A percentile compares a stretch with the other conserved stretches of the same genome.
Evolutionary conservation across 2,888 invertebrate genomes (phyloP).

Genomic region (Hemicrepidius hirtus): DNA sequence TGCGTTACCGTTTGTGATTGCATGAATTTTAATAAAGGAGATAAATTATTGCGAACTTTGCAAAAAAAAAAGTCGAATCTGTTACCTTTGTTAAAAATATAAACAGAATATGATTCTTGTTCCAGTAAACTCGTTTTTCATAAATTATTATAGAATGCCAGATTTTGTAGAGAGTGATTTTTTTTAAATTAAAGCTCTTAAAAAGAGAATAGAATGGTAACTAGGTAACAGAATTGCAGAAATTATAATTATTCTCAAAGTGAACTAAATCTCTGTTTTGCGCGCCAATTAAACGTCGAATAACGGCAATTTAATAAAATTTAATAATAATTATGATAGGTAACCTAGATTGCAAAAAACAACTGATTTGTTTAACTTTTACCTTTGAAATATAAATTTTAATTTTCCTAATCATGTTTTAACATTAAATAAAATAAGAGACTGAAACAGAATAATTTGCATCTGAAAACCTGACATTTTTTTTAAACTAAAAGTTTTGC

Average conservation of each 20-base stretch:
- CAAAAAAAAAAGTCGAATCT: too few species aligned
- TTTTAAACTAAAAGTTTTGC: too few species aligned
- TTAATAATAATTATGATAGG: slow-evolving; percentile 7
- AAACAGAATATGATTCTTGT: too few species aligned
- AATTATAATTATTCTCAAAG: slow-evolving; percentile 1
- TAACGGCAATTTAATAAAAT: slow-evolving; percentile 22
- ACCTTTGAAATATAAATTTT: not conserved
- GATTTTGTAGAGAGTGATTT: slow-evolving; percentile 4
- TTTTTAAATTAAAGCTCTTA: not conserved
- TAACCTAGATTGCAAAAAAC: slow-evolving; percentile 20
- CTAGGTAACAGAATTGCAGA: slow-evolving; percentile 1
- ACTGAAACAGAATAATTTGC: too few species aligned
- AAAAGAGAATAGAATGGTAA: not conserved
- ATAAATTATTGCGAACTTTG: not conserved
- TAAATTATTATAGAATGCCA: not conserved
- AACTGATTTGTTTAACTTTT: not conserved
- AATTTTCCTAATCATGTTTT: too few species aligned
- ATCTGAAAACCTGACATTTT: too few species aligned
- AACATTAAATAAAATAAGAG: too few species aligned
- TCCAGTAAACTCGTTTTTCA: slow-evolving; percentile 1
- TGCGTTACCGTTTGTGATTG: slow-evolving; percentile 44
- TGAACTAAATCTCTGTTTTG: not conserved
- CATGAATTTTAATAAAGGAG: slow-evolving; percentile 39
- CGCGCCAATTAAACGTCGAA: slow-evolving; percentile 13
- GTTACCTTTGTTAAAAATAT: too few species aligned